Evolutionary conservation across 64 coral and sea anemone species (phyloP).

Genomic region (Porites australiensis): DNA sequence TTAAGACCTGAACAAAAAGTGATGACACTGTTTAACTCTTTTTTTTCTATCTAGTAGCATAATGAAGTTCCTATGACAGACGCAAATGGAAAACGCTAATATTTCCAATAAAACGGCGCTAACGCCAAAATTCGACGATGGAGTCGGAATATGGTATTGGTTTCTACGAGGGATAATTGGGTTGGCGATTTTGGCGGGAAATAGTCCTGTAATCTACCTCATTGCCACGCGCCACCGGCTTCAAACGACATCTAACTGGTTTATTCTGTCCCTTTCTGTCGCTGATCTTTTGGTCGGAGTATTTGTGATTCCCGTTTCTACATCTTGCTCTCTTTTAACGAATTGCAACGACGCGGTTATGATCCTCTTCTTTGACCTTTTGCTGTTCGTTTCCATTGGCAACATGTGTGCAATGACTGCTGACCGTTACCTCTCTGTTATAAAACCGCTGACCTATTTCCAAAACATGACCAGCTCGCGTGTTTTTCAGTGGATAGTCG

Average conservation of each 20-base stretch:
- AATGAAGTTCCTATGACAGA: too few relatives aligned
- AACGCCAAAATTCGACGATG: too few relatives aligned
- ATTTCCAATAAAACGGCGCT: too few relatives aligned
- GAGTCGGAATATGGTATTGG: constrained; percentile 6
- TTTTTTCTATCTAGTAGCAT: too few relatives aligned
- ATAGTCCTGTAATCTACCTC: constrained; percentile 48
- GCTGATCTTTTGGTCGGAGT: constrained; percentile 42
- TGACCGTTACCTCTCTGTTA: constrained; percentile 43
- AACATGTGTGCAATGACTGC: constrained; percentile 58
- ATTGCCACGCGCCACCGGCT: constrained; percentile 28
- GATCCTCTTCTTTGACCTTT: constrained; percentile 19
- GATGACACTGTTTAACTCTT: too few relatives aligned
- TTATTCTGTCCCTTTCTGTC: constrained; percentile 53
- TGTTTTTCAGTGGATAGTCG: constrained; percentile 16
- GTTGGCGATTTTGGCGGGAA: background rate
- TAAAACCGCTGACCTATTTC: constrained; percentile 44
- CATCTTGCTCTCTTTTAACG: background rate
- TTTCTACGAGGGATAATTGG: background rate
- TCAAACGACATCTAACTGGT: constrained; percentile 42
- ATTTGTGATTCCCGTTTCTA: background rate
- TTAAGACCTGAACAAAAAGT: too few relatives aligned
- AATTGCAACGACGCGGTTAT: background rate
- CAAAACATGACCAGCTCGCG: constrained; percentile 20
- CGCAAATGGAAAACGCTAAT: too few relatives aligned
- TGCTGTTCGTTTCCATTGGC: constrained; percentile 31